These are phyloP conservation scores for Sminthurinus aureus DNA, from an alignment of 2,888 invertebrate genomes.

Conservation along the genomic window DNA sequence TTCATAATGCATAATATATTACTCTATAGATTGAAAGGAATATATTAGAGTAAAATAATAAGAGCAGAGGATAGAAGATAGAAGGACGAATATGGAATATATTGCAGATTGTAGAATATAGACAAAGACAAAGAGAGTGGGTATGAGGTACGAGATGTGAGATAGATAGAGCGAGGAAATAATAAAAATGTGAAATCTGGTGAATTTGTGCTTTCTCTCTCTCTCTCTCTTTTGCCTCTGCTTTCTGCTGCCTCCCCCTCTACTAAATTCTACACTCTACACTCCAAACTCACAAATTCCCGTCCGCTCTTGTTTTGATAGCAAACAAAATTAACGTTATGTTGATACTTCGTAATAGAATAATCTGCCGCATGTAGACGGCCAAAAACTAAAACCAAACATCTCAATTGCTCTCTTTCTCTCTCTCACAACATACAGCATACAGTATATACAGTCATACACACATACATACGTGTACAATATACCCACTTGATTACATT, in stretches of 20 bases:
- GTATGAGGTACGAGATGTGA: slow-evolving; percentile 28
- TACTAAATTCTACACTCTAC: no score
- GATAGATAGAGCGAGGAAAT: slow-evolving; percentile 29
- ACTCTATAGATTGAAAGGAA: background rate
- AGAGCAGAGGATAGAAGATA: background rate
- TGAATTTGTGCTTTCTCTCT: slow-evolving; percentile 31
- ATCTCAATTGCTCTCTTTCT: slow-evolving; percentile 62
- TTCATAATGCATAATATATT: background rate
- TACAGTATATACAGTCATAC: no score
- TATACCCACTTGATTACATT: slow-evolving; percentile 28
- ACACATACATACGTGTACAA: slow-evolving; percentile 5
- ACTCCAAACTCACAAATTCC: background rate
- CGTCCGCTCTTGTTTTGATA: slow-evolving; percentile 69
- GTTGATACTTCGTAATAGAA: slow-evolving; percentile 76
- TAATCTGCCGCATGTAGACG: slow-evolving; percentile 66
- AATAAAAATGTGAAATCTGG: slow-evolving; percentile 44
- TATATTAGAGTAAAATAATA: background rate
- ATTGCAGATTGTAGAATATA: no score
- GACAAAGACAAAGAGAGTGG: background rate
- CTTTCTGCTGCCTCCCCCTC: no score
- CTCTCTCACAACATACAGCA: no score
- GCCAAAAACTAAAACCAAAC: slow-evolving; percentile 61
- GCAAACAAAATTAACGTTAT: slow-evolving; percentile 73
- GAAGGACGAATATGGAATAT: no score
- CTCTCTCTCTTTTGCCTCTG: background rate